These are phyloP conservation scores for Cettia cetti DNA, from an alignment of 2,113 vertebrate genomes.

Conservation along the genomic window DNA sequence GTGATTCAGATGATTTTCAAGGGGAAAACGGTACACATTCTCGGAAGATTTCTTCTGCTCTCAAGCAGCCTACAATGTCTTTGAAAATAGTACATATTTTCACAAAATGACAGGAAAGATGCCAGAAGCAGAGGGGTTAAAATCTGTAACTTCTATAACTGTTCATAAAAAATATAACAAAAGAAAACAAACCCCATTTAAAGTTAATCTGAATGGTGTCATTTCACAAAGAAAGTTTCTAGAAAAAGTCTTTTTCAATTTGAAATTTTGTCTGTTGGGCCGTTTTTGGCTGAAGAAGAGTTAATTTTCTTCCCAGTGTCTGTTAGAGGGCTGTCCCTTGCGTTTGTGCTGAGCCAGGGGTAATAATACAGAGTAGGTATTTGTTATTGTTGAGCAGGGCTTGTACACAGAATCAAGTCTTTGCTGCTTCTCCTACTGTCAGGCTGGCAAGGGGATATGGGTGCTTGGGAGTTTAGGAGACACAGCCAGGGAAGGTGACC, in stretches of 20 bases:
- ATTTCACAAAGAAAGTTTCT: neutral
- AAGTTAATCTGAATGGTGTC: neutral
- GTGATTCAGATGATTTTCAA: neutral
- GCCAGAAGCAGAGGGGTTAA: neutral
- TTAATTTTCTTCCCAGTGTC: neutral
- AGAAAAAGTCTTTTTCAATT: neutral
- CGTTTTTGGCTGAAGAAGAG: neutral
- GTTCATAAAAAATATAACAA: neutral
- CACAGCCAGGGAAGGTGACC: neutral
- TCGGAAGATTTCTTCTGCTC: neutral
- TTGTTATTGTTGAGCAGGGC: neutral
- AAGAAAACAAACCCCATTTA: neutral
- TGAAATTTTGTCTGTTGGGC: neutral
- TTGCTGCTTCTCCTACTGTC: fast-evolving
- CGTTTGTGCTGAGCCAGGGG: no score
- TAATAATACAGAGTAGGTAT: fast-evolving
- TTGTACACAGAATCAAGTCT: neutral
- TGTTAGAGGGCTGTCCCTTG: neutral
- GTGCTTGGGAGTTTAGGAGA: fast-evolving
- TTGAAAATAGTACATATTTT: neutral
- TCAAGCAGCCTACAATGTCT: neutral
- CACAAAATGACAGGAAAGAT: neutral
- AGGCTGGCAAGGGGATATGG: neutral
- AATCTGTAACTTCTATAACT: neutral
- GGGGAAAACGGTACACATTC: neutral